Evolutionary conservation across 2,113 vertebrate genomes (phyloP).

Genomic region (Podiceps cristatus): DNA sequence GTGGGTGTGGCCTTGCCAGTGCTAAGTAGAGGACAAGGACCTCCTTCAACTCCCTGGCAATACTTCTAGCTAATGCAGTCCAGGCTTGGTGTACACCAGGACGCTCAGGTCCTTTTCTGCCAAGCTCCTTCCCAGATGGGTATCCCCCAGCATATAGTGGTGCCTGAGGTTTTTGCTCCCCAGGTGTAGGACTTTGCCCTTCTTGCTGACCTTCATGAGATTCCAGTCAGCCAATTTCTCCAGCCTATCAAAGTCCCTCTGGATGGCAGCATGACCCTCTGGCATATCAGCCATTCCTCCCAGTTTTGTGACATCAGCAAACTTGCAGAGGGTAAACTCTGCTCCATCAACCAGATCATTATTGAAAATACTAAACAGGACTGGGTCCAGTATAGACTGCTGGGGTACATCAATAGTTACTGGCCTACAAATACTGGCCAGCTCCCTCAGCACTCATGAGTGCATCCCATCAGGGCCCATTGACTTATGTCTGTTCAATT

Average conservation of each 20-base stretch:
- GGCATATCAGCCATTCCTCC: neutral
- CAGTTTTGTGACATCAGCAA: neutral
- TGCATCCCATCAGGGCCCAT: neutral
- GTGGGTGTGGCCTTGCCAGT: neutral
- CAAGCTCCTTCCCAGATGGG: neutral
- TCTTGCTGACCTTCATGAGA: neutral
- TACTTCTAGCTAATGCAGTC: neutral
- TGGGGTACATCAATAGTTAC: neutral
- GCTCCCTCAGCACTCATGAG: neutral
- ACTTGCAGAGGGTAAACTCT: neutral
- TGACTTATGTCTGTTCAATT: neutral
- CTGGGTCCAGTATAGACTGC: neutral
- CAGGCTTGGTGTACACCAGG: neutral
- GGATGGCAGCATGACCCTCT: neutral
- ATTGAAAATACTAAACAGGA: neutral
- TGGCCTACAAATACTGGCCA: neutral
- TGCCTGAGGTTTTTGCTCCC: neutral
- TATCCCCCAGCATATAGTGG: neutral
- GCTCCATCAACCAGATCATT: neutral
- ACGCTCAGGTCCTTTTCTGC: neutral
- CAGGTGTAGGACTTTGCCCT: neutral
- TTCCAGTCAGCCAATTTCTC: neutral
- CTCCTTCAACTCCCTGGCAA: neutral
- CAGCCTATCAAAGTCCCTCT: neutral
- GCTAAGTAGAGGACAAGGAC: neutral